phyloP scores from a whole-genome alignment of 1,140 invertebrate genomes.

The Antheraea mylitta region DNA sequence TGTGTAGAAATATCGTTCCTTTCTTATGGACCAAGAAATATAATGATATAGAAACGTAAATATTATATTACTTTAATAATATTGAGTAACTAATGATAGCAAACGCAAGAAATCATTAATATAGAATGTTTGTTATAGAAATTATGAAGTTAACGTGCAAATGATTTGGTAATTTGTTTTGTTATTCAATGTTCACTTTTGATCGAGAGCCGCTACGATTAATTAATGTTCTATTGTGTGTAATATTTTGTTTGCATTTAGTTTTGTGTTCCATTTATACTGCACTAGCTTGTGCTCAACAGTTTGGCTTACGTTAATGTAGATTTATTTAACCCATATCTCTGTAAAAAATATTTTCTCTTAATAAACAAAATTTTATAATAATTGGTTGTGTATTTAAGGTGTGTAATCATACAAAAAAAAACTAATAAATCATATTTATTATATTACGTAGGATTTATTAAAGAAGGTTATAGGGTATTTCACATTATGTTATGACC shows the following conservation, averaged over 20 bases:
- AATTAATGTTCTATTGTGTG: neutral
- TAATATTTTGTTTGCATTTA: neutral
- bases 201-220: slow-evolving; percentile 2
- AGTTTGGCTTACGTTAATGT: too few species aligned
- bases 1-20: too few species aligned
- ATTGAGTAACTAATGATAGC: slow-evolving; percentile 6
- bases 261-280: neutral
- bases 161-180: slow-evolving; percentile 9
- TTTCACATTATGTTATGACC: too few species aligned
- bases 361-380: too few species aligned
- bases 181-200: slow-evolving; percentile 7
- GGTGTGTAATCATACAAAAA: too few species aligned
- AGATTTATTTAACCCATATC: too few species aligned
- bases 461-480: too few species aligned
- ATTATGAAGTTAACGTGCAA: slow-evolving; percentile 11
- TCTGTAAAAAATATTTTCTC: too few species aligned
- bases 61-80: neutral
- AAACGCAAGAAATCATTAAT: slow-evolving; percentile 10
- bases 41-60: neutral
- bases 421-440: too few species aligned
- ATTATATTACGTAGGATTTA: too few species aligned
- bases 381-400: too few species aligned
- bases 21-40: neutral
- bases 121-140: slow-evolving; percentile 2
- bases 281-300: too few species aligned